These are phyloP conservation scores for Tinea trinotella DNA, from an alignment of 2,888 invertebrate genomes.

Conservation along the genomic window DNA sequence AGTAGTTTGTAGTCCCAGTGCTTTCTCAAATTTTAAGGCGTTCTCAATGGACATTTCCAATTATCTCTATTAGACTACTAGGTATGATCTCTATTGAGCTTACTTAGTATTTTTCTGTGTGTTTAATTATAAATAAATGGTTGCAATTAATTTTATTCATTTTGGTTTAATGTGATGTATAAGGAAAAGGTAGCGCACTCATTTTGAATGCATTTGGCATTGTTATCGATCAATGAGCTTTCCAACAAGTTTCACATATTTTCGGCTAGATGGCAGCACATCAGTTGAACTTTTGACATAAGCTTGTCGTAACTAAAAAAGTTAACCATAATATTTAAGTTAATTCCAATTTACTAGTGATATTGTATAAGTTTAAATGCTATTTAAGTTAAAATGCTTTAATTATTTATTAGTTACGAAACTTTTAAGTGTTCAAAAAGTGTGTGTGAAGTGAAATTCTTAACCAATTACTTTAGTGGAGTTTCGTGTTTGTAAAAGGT, in stretches of 20 bases:
- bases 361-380: not conserved
- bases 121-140: no score
- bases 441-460: slow-evolving; percentile 3
- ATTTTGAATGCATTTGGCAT: slow-evolving; percentile 35
- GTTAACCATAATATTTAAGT: slow-evolving; percentile 53
- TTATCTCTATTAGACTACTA: no score
- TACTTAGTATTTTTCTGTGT: no score
- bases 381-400: not conserved
- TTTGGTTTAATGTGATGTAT: no score
- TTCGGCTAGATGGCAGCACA: slow-evolving; percentile 49
- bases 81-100: no score
- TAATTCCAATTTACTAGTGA: not conserved
- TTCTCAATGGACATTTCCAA: no score
- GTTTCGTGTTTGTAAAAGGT: not conserved
- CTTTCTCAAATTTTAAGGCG: no score
- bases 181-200: not conserved
- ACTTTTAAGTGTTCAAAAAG: not conserved
- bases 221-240: slow-evolving; percentile 55
- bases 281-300: slow-evolving; percentile 69
- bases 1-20: no score
- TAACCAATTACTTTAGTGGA: not conserved
- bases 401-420: not conserved
- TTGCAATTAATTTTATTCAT: no score
- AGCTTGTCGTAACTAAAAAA: slow-evolving; percentile 62
- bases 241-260: slow-evolving; percentile 41